Percentiles rank a stretch among this genome's conserved stretches.
phyloP scores from a whole-genome alignment of 1,140 invertebrate genomes.

The Thereuonema tuberculata region DNA sequence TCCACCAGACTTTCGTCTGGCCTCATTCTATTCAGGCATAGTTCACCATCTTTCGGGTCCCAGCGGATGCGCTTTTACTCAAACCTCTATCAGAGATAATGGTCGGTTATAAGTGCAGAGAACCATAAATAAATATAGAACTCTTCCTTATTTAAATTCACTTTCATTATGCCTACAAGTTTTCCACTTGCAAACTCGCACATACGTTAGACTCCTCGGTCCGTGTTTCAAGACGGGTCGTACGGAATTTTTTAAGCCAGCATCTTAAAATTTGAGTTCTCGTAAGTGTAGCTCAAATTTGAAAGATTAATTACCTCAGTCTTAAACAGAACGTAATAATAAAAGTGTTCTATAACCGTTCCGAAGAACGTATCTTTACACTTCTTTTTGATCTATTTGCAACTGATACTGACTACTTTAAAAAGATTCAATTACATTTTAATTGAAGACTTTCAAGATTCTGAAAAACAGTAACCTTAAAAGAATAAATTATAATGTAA shows the following conservation, averaged over 20 bases:
- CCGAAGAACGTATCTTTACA: too few relatives aligned
- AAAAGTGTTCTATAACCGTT: too few relatives aligned
- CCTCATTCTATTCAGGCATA: constrained; percentile 75
- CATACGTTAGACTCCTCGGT: constrained; percentile 78
- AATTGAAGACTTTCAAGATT: not conserved
- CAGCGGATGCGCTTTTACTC: constrained; percentile 56
- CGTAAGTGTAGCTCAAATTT: not conserved
- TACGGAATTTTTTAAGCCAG: constrained; percentile 30
- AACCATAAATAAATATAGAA: constrained; percentile 13
- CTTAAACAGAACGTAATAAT: too few relatives aligned
- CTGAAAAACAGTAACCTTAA: too few relatives aligned
- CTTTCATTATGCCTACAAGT: constrained; percentile 53
- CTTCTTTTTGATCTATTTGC: too few relatives aligned
- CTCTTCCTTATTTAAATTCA: constrained; percentile 31
- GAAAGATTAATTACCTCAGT: not conserved
- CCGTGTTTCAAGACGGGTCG: constrained; percentile 88
- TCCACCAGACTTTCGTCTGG: constrained; percentile 78
- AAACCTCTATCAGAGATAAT: constrained; percentile 26
- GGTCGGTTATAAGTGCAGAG: not conserved
- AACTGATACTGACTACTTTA: too few relatives aligned
- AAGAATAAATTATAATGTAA: too few relatives aligned
- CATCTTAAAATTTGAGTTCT: not conserved
- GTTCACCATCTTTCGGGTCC: constrained; percentile 84
- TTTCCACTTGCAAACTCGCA: constrained; percentile 54
- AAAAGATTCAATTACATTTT: too few relatives aligned